Evolutionary conservation across 2,888 invertebrate genomes (phyloP).

Genomic region (Nomada fucata): DNA sequence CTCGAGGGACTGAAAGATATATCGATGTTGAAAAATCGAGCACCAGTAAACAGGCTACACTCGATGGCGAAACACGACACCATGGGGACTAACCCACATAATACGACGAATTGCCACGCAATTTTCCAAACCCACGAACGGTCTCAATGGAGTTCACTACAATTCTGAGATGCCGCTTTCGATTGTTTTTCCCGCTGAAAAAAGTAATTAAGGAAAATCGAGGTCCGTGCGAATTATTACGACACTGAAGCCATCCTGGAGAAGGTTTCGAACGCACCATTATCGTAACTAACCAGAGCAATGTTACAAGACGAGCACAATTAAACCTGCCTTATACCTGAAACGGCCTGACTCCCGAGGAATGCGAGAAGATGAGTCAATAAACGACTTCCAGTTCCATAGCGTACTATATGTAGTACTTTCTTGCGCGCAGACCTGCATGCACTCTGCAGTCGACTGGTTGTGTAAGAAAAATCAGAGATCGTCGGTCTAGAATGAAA

Average conservation of each 20-base stretch:
- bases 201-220: neutral
- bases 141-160: neutral
- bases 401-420: neutral
- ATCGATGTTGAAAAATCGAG: neutral
- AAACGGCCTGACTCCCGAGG: neutral
- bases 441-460: conserved; percentile 53
- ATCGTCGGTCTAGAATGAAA: conserved; percentile 68
- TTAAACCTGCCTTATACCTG: conserved; percentile 16
- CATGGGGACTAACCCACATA: neutral
- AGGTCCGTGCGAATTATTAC: neutral
- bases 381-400: no score
- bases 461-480: conserved; percentile 70
- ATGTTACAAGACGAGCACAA: neutral
- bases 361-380: neutral
- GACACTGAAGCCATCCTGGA: neutral
- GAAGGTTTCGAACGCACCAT: neutral
- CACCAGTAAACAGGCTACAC: neutral
- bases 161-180: neutral
- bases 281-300: neutral
- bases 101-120: neutral
- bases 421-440: neutral
- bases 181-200: neutral
- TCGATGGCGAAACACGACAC: conserved; percentile 15
- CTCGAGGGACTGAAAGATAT: neutral
- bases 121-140: neutral